Base-by-base conservation (phyloP, 2,888 invertebrate species). In the Epirrhoe alternata region DNA sequence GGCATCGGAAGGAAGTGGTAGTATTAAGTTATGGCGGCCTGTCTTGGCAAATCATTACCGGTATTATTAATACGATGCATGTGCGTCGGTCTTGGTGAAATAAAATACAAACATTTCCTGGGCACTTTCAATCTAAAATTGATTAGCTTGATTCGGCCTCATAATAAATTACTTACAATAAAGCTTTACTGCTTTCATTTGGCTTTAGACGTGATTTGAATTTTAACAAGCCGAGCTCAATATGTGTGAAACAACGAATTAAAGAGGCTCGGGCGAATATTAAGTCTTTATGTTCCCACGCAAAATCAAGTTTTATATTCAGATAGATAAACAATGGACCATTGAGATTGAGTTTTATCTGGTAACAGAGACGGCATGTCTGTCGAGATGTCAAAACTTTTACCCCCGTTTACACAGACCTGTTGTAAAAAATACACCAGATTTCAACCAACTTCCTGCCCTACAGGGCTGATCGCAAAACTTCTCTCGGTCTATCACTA, bases 1-100 rank as follows among this genome's bases (percentile, higher is more conserved):
- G 92, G 92, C 79, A 89, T 93, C 92, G 92, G 92, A 93, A 93
- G 92, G 92, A 93, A 91, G 92, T 86, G 87, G 91, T 86, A 72
- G 86, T 86, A 86, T 87, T 86, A 85, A 86, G 82, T 86, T 86
- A 86, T 86, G 83, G 82, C 81, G 77, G 70, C 79, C 78, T 81
- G 86, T 83, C 87, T 86, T 81, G 79, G 86, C 87, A 84, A 90
- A 88, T 88, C 87, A 88, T 86, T 88, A 87, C 83, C 83, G 86
- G 83, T 79, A 70, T 69, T 76, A 78, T 76, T 79, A 81, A 74
- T 74, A 74, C 70, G 72, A 71, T 68, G 76, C 68, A 64, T 74
- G 74, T 71, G 71, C 76, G 78, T 71, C 79, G 78, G 78, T 74
- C 74, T 79, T 75, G 74, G 73, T 68, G 70, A 77, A 76, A 76